Evolutionary conservation across 2,888 invertebrate species (phyloP), one percentile per base, ranked within the genome.

Genomic region (Heliconius ismenius): DNA sequence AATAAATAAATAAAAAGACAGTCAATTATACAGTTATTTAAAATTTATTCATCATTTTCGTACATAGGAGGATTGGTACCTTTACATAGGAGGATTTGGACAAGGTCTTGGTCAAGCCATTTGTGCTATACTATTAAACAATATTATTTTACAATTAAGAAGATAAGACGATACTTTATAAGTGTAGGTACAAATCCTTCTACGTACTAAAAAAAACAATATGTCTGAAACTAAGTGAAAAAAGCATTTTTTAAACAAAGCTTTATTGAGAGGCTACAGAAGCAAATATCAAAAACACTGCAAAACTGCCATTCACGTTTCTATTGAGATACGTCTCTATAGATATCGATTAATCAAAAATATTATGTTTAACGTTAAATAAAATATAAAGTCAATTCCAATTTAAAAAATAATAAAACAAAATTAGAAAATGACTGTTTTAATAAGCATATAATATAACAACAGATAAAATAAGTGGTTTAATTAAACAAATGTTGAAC

Each of bases 201-300:
- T 28, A 62, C 26, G 13, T 26, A 6, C 7, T 1, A n/a, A 58
- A n/a, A 58, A n/a, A 10, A n/a, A n/a, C 11, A 49, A 58, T n/a
- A 18, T 49, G 18, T 49, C 18, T 49, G 49, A 49, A 49, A 49
- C 21, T 49, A 49, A 49, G 49, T 49, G 49, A 21, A 49, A n/a
- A 58, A 58, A 58, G n/a, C 58, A 26, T 26, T 62, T 26, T 9
- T 24, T 43, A 67, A 24, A 76, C 74, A 76, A 76, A 76, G 79
- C 76, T 15, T 70, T 43, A 76, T 39, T 64, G 75, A 78, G 78
- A 79, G 78, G 78, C 78, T 78, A 69, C 10, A 49, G 18, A 43
- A 64, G 76, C 73, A 77, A 72, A 76, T 72, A 64, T 78, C 75
- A 74, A 76, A 76, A 79, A 73, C 79, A 79, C 80, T 78, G 81